Base-by-base conservation (phyloP, 2,797 vertebrate genomes). In the Selene dorsalis region DNA sequence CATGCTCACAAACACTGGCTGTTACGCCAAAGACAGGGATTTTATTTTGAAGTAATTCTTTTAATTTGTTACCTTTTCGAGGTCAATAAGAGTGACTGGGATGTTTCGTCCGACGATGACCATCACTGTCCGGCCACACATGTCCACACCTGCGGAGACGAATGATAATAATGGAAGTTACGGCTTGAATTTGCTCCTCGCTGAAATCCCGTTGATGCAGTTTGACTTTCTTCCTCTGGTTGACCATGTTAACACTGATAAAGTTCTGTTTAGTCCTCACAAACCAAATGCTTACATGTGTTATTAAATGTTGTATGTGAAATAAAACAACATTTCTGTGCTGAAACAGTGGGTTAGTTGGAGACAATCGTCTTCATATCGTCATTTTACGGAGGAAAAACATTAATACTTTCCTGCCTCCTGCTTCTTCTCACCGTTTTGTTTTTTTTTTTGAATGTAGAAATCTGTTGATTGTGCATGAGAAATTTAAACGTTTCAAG, bases 61-160 rank as follows among this genome's bases (percentile, higher is more conserved):
- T 3, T 6, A 2, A 24, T 55, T 39, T 22, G 12, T 67, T 93
- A 99, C 98, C 96, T 99, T 99, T 87, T 99, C 98, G 78, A 98
- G 93, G 84, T 99, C 98, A 72, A 99, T 98, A 24, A 98, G 79
- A 0, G 96, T 96, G 41, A 99, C 96, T 0, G 98, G 98, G 85
- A 99, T 98, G 89, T 99, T 99, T 87, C 98, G 94, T 87, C 98
- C 98, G 16, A 99, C 97, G 3, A 99, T 88, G 48, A 98, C 96
- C 95, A 99, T 96, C 82, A 99, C 97, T 0, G 97, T 98, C 76
- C 97, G 93, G 48, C 98, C 98, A 84, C 95, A 97, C 79, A 95
- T 94, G 83, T 99, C 98, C 73, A 98, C 94, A 88, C 98, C 98
- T 99, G 81, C 0, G 64, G 69, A 84, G 14, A 79, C 56, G 80